A percentile compares a stretch with the other conserved stretches of the same genome.
These are phyloP conservation scores for Rostratula benghalensis DNA, from an alignment of 2,113 vertebrate species.

Conservation along the genomic window DNA sequence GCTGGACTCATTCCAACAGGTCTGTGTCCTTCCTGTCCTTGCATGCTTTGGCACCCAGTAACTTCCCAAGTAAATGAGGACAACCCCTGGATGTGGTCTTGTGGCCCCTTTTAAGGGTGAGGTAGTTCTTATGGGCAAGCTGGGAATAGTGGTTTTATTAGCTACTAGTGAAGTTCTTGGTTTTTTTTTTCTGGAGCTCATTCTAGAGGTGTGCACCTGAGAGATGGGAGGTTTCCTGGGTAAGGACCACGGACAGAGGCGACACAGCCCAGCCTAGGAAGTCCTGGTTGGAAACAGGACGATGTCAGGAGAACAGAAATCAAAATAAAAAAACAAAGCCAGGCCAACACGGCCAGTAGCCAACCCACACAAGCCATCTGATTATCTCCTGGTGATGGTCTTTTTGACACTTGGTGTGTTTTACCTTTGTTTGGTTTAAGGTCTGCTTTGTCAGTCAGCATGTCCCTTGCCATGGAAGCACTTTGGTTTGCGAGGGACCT, in stretches of 20 bases:
- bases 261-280: background rate
- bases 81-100: fast-evolving
- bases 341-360: background rate
- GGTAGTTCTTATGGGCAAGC: background rate
- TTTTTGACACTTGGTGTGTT: background rate
- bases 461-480: background rate
- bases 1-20: too few relatives aligned
- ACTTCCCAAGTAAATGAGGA: background rate
- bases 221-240: background rate
- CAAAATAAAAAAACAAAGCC: background rate
- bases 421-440: background rate
- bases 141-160: background rate
- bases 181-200: background rate
- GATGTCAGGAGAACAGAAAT: background rate
- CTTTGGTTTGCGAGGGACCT: background rate
- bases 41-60: fast-evolving
- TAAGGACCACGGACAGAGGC: conserved; percentile 67
- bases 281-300: background rate
- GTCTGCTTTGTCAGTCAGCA: background rate
- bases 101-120: background rate
- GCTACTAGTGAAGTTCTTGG: background rate
- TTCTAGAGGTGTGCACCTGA: background rate
- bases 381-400: background rate
- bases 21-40: background rate
- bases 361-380: background rate